Conservation (phyloP, 2,113 vertebrate genomes). For the Phasianus colchicus region DNA sequence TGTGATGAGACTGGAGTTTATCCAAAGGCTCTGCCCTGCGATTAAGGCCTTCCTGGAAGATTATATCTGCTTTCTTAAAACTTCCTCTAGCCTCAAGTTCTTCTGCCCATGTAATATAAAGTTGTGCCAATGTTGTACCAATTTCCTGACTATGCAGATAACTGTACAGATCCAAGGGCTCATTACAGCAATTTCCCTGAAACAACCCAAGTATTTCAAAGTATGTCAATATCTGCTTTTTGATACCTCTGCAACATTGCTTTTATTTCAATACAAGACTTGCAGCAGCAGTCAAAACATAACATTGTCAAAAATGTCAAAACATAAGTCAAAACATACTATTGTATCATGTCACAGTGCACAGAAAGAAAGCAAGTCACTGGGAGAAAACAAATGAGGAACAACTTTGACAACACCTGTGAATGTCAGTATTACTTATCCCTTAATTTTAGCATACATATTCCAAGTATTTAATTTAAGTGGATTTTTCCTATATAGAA, state of each 20-base stretch:
- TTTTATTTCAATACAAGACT: not conserved
- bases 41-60: slow-evolving; percentile 90
- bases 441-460: not conserved
- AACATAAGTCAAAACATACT: not conserved
- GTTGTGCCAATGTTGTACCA: slow-evolving; percentile 82
- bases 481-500: not conserved
- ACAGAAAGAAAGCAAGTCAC: not conserved
- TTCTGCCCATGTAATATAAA: slow-evolving; percentile 96
- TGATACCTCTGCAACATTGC: not conserved
- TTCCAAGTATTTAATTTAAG: not conserved
- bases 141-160: slow-evolving; percentile 92
- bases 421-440: not conserved
- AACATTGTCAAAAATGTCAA: too few relatives aligned
- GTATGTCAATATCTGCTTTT: rapidly evolving
- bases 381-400: rapidly evolving
- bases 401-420: not conserved
- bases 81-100: slow-evolving; percentile 89
- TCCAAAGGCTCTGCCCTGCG: slow-evolving; percentile 87
- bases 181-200: slow-evolving; percentile 84
- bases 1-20: slow-evolving; percentile 89
- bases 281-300: not conserved
- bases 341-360: not conserved
- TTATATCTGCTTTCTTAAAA: slow-evolving; percentile 87
- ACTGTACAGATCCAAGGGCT: slow-evolving; percentile 91
- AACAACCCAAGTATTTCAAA: not conserved